These are phyloP conservation scores for Augiades crinisus DNA, from an alignment of 2,888 invertebrate genomes.

Conservation along the genomic window DNA sequence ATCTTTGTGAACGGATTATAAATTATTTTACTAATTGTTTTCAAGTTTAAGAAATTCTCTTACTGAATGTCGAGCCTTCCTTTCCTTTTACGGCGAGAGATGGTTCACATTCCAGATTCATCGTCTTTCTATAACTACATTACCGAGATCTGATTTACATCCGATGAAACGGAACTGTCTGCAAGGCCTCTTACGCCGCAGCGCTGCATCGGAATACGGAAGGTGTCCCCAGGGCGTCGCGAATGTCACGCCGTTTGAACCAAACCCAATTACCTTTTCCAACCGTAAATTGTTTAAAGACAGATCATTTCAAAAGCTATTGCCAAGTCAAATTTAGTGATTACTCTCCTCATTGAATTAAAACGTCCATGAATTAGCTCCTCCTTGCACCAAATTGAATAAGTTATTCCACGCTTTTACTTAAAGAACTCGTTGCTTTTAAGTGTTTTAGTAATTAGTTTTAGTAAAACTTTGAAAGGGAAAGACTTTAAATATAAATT, in stretches of 20 bases:
- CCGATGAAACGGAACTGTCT: too few relatives aligned
- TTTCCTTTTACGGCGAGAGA: too few relatives aligned
- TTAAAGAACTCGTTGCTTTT: conserved; percentile 25
- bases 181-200: too few relatives aligned
- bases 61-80: too few relatives aligned
- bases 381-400: conserved; percentile 27
- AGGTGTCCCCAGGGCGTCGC: conserved; percentile 21
- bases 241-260: conserved; percentile 9
- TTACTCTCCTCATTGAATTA: conserved; percentile 25
- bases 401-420: conserved; percentile 26
- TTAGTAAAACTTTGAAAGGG: conserved; percentile 9
- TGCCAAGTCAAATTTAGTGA: conserved; percentile 27
- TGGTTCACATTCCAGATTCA: too few relatives aligned
- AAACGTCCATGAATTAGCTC: conserved; percentile 27
- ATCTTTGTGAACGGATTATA: too few relatives aligned
- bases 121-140: too few relatives aligned
- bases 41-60: too few relatives aligned
- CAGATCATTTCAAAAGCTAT: conserved; percentile 26
- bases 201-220: conserved; percentile 17
- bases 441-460: conserved; percentile 25
- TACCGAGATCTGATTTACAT: too few relatives aligned
- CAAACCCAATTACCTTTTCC: conserved; percentile 17
- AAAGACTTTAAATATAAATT: conserved; percentile 16
- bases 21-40: too few relatives aligned
- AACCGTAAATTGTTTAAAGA: conserved; percentile 23